Percentiles rank a stretch among this genome's conserved stretches.
Conservation (phyloP, 1,140 invertebrate species). For the Babylonia areolata region DNA sequence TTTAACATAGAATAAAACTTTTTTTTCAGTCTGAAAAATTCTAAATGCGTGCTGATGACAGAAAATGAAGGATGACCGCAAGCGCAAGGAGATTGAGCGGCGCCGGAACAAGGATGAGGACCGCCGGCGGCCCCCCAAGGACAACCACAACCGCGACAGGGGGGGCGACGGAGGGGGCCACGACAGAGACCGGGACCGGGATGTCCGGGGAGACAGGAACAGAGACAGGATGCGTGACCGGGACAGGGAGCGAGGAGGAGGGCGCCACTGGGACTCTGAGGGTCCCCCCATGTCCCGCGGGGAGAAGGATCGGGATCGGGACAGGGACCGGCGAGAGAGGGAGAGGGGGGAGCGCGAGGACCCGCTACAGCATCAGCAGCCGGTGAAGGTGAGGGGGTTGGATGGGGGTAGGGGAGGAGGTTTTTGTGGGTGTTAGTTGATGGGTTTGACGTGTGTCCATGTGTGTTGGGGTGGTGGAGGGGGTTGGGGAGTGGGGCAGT, state of each 20-base stretch:
- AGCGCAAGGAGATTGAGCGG: conserved; percentile 53
- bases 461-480: too few relatives aligned
- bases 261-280: neutral
- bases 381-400: conserved; percentile 26
- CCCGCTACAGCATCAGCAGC: conserved; percentile 17
- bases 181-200: neutral
- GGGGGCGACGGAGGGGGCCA: neutral
- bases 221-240: conserved; percentile 29
- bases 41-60: too few relatives aligned
- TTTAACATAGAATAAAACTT: too few relatives aligned
- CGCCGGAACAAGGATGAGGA: conserved; percentile 39
- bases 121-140: conserved; percentile 25
- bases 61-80: conserved; percentile 62
- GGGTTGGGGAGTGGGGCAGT: too few relatives aligned
- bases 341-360: conserved; percentile 28
- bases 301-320: conserved; percentile 20
- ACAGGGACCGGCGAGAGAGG: neutral
- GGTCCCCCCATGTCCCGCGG: neutral
- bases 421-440: too few relatives aligned
- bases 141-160: neutral
- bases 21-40: too few relatives aligned
- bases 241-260: conserved; percentile 33
- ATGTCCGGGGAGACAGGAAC: neutral
- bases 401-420: neutral
- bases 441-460: too few relatives aligned